These are phyloP conservation scores for Alexandromys oeconomus DNA, from an alignment of 2,797 vertebrate species.

Conservation along the genomic window DNA sequence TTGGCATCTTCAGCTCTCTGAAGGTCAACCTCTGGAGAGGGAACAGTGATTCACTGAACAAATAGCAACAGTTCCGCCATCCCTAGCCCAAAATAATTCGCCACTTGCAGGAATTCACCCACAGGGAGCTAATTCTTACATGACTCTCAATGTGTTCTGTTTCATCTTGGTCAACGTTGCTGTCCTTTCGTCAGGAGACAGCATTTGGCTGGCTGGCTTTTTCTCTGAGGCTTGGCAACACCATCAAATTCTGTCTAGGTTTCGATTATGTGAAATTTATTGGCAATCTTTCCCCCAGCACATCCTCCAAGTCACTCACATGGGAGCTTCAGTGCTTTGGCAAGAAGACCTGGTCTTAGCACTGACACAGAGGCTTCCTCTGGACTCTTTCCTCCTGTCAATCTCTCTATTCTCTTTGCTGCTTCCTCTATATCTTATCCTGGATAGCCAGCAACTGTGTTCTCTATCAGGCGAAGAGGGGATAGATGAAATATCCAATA, in stretches of 20 bases:
- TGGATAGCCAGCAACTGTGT: background rate
- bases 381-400: background rate
- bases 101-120: slow-evolving; percentile 8
- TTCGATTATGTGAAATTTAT: slow-evolving; percentile 52
- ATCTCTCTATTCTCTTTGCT: background rate
- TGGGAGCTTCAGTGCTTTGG: background rate
- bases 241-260: slow-evolving; percentile 18
- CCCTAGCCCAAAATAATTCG: background rate
- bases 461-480: background rate
- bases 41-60: background rate
- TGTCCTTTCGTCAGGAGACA: background rate
- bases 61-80: background rate
- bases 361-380: background rate
- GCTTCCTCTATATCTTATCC: background rate
- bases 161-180: background rate
- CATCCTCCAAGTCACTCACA: background rate
- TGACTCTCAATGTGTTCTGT: background rate
- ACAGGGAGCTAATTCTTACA: background rate
- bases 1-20: background rate
- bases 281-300: background rate
- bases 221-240: background rate
- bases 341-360: background rate
- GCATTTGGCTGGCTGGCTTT: slow-evolving; percentile 5
- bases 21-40: background rate
- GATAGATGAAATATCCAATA: background rate